Conservation (phyloP, 53 echinoderm and acorn worm species). For the Antedon mediterranea region DNA sequence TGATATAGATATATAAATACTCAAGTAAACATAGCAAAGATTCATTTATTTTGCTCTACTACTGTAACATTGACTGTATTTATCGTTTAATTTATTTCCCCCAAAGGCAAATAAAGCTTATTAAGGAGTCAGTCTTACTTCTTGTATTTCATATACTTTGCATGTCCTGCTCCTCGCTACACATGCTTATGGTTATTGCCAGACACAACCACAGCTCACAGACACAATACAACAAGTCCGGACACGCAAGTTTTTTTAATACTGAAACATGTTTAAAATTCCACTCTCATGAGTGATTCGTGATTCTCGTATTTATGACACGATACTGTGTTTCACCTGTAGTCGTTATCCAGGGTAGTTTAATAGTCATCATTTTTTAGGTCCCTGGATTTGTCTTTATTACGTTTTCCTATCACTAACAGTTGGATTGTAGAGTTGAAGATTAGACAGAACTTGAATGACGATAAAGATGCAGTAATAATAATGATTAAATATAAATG, state of each 20-base stretch:
- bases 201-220: not conserved
- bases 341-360: not conserved
- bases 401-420: not conserved
- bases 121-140: not conserved
- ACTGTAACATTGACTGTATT: too few relatives aligned
- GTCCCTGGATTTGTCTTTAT: not conserved
- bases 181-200: not conserved
- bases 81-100: not conserved
- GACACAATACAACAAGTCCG: not conserved
- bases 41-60: too few relatives aligned
- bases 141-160: not conserved
- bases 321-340: not conserved
- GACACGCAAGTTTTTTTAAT: not conserved
- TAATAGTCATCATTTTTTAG: not conserved
- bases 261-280: not conserved
- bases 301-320: not conserved
- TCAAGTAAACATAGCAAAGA: too few relatives aligned
- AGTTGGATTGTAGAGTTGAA: not conserved
- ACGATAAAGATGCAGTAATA: not conserved
- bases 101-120: not conserved
- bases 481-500: not conserved
- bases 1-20: too few relatives aligned
- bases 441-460: not conserved
- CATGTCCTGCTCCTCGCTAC: not conserved
- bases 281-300: not conserved